These are phyloP conservation scores for Phoebastria nigripes DNA, from an alignment of 2,797 vertebrate genomes.

Conservation along the genomic window DNA sequence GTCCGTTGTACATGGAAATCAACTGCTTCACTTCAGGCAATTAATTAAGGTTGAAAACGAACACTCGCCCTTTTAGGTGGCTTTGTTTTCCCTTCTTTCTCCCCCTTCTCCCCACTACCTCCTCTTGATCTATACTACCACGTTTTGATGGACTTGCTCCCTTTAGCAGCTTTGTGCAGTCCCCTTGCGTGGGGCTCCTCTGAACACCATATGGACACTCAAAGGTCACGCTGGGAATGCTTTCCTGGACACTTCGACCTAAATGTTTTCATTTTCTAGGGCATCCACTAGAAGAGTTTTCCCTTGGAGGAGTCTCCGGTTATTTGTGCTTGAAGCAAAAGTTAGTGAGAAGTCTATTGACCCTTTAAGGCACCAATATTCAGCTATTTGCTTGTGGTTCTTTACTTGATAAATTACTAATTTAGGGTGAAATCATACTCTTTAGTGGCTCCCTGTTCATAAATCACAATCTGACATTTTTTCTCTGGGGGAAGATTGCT, in stretches of 20 bases:
- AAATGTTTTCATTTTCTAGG: conserved; percentile 45
- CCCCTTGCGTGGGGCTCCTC: neutral
- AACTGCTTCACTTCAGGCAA: conserved; percentile 25
- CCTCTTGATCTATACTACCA: neutral
- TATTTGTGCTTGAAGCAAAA: conserved; percentile 65
- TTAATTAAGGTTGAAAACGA: conserved; percentile 10
- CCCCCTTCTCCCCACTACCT: neutral
- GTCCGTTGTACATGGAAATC: conserved; percentile 14
- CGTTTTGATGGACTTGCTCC: neutral
- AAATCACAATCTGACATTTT: conserved; percentile 66
- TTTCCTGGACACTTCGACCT: neutral
- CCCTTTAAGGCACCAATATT: conserved; percentile 65
- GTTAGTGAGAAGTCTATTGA: conserved; percentile 52
- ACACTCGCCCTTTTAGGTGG: neutral
- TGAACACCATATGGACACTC: neutral
- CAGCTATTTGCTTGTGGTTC: conserved; percentile 60
- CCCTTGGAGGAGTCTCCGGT: conserved; percentile 29
- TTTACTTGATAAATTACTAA: conserved; percentile 72
- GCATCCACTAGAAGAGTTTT: conserved; percentile 47
- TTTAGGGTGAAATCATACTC: conserved; percentile 69
- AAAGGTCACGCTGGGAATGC: neutral
- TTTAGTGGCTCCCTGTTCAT: conserved; percentile 64
- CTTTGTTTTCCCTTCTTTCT: neutral
- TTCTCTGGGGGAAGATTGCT: conserved; percentile 56
- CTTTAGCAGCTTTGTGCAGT: neutral